Evolutionary conservation across 2,797 vertebrate species (phyloP).

Genomic region (Myripristis jacobus): DNA sequence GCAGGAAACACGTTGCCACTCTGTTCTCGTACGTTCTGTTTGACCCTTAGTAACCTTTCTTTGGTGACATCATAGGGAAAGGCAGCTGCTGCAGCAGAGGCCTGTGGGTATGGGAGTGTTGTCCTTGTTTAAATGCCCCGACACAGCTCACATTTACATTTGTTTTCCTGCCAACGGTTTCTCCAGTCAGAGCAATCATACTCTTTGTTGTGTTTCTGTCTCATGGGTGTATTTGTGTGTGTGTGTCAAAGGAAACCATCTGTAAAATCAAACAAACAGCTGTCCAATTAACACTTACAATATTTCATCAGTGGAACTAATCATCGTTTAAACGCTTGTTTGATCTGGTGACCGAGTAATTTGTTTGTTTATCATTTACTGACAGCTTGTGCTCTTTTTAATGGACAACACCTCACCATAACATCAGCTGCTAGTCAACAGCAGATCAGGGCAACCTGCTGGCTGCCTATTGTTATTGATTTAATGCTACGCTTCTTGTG

Average conservation of each 20-base stretch:
- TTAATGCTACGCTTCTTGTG: neutral
- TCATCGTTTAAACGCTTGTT: constrained; percentile 8
- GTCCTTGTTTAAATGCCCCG: constrained; percentile 15
- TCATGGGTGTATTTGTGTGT: constrained; percentile 11
- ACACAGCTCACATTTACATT: constrained; percentile 28
- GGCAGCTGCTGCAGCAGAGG: constrained; percentile 40
- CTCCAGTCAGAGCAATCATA: constrained; percentile 1
- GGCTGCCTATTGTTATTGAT: constrained; percentile 4
- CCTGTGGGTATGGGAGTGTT: constrained; percentile 12
- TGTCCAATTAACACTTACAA: constrained; percentile 3
- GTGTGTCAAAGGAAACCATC: constrained; percentile 14
- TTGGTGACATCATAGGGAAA: constrained; percentile 31
- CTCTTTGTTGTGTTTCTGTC: constrained; percentile 12
- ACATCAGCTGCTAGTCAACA: constrained; percentile 8
- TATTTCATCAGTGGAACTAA: constrained; percentile 5
- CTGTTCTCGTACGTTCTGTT: constrained; percentile 55
- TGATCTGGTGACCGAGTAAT: neutral
- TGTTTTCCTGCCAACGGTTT: constrained; percentile 10
- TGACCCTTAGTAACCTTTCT: constrained; percentile 65
- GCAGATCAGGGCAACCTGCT: neutral
- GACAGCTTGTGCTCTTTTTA: neutral
- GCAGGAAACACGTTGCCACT: constrained; percentile 45
- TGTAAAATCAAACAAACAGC: constrained; percentile 6
- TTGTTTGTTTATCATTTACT: neutral
- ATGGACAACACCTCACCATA: neutral